Conservation (phyloP, 2,113 vertebrate species). For the Echinops telfairi region DNA sequence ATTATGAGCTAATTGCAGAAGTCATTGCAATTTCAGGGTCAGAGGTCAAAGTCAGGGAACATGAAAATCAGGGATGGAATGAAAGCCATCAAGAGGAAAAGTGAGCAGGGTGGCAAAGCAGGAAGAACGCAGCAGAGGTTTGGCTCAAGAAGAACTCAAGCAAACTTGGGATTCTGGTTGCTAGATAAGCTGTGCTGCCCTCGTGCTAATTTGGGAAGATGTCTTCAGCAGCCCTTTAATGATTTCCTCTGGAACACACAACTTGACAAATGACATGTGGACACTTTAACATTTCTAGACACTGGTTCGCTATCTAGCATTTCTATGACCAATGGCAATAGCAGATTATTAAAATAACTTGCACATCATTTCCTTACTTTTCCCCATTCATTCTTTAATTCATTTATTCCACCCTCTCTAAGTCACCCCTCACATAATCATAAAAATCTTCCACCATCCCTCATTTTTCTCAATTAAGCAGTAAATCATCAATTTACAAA, state of each 20-base stretch:
- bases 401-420: not conserved
- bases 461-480: not conserved
- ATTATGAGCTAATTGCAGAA: not conserved
- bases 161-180: not conserved
- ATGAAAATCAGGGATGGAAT: not conserved
- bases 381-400: not conserved
- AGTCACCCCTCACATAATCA: not conserved
- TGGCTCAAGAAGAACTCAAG: not conserved
- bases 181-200: not conserved
- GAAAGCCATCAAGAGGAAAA: not conserved
- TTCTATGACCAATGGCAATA: not conserved
- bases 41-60: not conserved
- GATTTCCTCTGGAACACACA: not conserved
- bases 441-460: not conserved
- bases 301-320: not conserved
- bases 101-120: not conserved
- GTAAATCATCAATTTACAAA: not conserved
- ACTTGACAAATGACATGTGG: not conserved
- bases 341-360: conserved; percentile 23
- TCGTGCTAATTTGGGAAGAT: not conserved
- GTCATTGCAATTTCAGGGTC: not conserved
- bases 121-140: not conserved
- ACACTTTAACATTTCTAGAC: conserved; percentile 51
- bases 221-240: not conserved
- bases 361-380: not conserved